Base-by-base conservation (phyloP, 2,113 vertebrate species). In the Bufo bufo region DNA sequence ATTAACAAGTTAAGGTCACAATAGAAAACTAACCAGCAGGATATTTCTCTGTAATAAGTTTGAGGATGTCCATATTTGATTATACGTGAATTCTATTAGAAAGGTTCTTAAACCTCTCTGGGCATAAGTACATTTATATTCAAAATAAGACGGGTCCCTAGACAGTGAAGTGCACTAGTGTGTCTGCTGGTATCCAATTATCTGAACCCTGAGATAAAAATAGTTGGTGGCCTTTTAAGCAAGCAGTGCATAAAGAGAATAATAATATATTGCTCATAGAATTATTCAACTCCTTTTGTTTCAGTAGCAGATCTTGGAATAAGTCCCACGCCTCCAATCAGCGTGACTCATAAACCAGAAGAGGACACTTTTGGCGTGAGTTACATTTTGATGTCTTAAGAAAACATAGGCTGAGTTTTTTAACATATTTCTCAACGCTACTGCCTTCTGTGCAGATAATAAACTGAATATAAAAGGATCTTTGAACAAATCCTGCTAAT, bases 291-390 rank as follows among this genome's bases (percentile, higher is more conserved):
- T 94, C 85, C 90, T 93, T 91, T 93, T 86, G 82, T 94, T 95
- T 88, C 92, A 96, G 95, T 95, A 0, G 92, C 92, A 90, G 93
- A 94, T 80, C 93, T 94, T 0, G 95, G 95, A 90, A 93, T 94
- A 83, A 96, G 95, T 89, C 96, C 97, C 14, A 97, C 96, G 2
- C 95, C 96, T 88, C 94, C 97, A 0, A 94, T 96, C 91, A 96
- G 94, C 90, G 96, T 97, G 90, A 94, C 96, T 81, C 95, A 96
- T 90, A 97, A 96, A 91, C 96, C 97, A 10, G 97, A 98, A 69
- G 97, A 98, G 92, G 97, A 98, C 87, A 97, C 96, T 59, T 99
- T 99, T 89, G 97, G 97, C 95, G 97, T 99, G 94, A 97, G 97
- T 96, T 23, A 3, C 79, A 89, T 63, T 63, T 50, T 80, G 77